Evolutionary conservation across 2,888 invertebrate species (phyloP).

Genomic region (Gonocerus acuteangulatus): DNA sequence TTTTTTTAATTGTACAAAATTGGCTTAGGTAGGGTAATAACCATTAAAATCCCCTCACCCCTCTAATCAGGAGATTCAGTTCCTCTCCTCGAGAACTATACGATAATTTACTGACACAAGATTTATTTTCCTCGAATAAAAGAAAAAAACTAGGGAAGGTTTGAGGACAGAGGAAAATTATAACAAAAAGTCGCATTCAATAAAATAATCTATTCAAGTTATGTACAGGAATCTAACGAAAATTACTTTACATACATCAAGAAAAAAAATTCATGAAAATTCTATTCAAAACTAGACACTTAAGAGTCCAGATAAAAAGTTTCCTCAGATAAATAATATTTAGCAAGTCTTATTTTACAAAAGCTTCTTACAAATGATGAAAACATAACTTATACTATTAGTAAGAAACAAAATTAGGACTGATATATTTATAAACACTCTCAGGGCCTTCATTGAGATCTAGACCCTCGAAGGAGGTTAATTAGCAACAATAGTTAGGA

Average conservation of each 20-base stretch:
- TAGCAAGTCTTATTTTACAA: conserved; percentile 35
- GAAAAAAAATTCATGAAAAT: conserved; percentile 16
- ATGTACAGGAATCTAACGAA: conserved; percentile 33
- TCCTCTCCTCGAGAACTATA: too few relatives aligned
- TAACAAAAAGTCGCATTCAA: conserved; percentile 18
- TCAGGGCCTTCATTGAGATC: conserved; percentile 19
- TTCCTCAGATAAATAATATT: conserved; percentile 24
- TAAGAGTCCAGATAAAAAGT: conserved; percentile 2
- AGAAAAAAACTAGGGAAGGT: too few relatives aligned
- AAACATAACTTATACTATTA: not conserved
- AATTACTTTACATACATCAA: conserved; percentile 18
- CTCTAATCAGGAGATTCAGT: too few relatives aligned
- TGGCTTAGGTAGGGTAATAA: too few relatives aligned
- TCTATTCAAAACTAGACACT: conserved; percentile 14
- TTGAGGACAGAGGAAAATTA: too few relatives aligned
- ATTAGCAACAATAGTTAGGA: conserved; percentile 10
- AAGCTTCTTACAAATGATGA: conserved; percentile 18
- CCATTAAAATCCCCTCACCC: too few relatives aligned
- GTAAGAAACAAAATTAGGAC: not conserved
- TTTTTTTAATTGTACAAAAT: too few relatives aligned
- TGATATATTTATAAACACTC: not conserved
- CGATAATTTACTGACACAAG: too few relatives aligned
- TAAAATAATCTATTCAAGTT: conserved; percentile 34
- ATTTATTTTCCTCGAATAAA: too few relatives aligned
- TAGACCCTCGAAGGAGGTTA: conserved; percentile 5